Evolutionary conservation across 1,140 invertebrate genomes (phyloP).

Genomic region (Hyles euphorbiae): DNA sequence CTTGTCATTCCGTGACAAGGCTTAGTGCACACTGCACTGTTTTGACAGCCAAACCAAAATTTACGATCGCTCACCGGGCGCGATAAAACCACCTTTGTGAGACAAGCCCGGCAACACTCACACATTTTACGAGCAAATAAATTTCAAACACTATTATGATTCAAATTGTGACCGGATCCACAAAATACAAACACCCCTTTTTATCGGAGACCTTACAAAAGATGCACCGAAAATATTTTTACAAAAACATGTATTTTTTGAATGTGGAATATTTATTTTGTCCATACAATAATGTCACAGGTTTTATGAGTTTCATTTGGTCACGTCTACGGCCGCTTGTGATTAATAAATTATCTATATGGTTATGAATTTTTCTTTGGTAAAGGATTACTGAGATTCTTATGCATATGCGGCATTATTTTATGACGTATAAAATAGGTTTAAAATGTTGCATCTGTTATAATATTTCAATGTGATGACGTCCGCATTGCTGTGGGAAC

Average conservation of each 20-base stretch:
- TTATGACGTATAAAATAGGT: conserved; percentile 21
- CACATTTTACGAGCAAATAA: conserved; percentile 68
- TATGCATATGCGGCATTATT: conserved; percentile 23
- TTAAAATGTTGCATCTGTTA: conserved; percentile 28
- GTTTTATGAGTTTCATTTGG: conserved; percentile 20
- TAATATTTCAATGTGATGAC: conserved; percentile 27
- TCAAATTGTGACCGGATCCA: conserved; percentile 61
- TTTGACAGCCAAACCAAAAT: conserved; percentile 64
- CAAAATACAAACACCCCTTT: conserved; percentile 60
- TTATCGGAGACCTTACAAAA: conserved; percentile 40
- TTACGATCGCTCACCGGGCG: conserved; percentile 55
- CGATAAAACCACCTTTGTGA: conserved; percentile 70
- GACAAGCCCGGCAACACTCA: conserved; percentile 53
- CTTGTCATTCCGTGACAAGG: conserved; percentile 14
- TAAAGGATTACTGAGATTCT: conserved; percentile 30
- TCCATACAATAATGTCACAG: conserved; percentile 5
- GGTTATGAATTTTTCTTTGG: conserved; percentile 33
- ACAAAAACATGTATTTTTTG: conserved; percentile 36
- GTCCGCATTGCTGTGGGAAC: conserved; percentile 2
- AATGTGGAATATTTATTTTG: neutral
- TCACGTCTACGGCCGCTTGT: conserved; percentile 38
- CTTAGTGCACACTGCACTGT: conserved; percentile 16
- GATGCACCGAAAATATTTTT: conserved; percentile 56
- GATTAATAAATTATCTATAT: conserved; percentile 38
- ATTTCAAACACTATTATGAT: conserved; percentile 72